These are phyloP conservation scores for Pogonognathellus flavescens DNA, from an alignment of 1,140 invertebrate genomes.

Conservation along the genomic window DNA sequence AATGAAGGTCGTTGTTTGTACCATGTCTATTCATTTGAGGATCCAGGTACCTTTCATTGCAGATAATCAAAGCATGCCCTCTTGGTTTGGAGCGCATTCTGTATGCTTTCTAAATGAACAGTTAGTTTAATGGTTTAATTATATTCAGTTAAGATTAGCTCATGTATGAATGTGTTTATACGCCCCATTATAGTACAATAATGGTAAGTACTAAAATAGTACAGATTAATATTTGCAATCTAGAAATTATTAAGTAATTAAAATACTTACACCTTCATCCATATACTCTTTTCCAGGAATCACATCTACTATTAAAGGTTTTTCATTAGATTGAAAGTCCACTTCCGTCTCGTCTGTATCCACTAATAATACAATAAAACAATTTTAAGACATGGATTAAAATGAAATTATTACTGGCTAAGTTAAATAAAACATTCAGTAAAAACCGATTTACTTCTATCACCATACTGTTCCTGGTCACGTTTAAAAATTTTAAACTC, in stretches of 20 bases:
- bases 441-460: not conserved
- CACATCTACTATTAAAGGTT: not conserved
- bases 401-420: too few species aligned
- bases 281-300: not conserved
- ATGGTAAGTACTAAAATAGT: too few species aligned
- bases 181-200: too few species aligned
- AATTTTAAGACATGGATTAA: not conserved
- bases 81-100: conserved; percentile 73
- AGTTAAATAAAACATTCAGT: too few species aligned
- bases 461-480: not conserved
- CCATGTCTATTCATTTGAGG: conserved; percentile 68
- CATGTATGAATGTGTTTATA: too few species aligned
- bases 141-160: too few species aligned
- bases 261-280: too few species aligned
- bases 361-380: not conserved
- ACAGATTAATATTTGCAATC: too few species aligned
- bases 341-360: not conserved
- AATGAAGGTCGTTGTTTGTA: conserved; percentile 72
- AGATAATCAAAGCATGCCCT: conserved; percentile 75
- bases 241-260: too few species aligned
- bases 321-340: not conserved
- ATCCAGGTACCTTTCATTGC: conserved; percentile 67
- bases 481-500: not conserved
- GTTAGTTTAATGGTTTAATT: not conserved
- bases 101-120: conserved; percentile 68